Base-by-base conservation (phyloP, 30 jellyfish, hydroid and myxozoan species). In the Pelagia noctiluca region DNA sequence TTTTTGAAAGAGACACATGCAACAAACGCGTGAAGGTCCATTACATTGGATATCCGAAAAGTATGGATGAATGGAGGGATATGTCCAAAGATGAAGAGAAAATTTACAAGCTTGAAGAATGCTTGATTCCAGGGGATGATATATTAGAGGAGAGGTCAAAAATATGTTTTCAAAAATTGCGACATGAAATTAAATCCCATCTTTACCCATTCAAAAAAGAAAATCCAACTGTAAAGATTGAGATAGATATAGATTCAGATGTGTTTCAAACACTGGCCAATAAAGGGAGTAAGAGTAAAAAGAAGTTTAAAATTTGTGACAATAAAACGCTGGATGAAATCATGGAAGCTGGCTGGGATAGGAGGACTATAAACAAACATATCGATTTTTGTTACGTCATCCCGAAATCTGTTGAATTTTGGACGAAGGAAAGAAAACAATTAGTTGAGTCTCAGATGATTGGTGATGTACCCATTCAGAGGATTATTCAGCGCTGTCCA, bases 341-440 rank as follows among this genome's bases (percentile, higher is more conserved):
- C 24, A 18, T 63, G 26, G 70, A 42, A 30, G 63, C 26, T 32
- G 81, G 33, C 38, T 63, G 75, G 75, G 75, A 63, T n/a, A 18
- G 29, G 23, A 37, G 75, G 49, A 63, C 7, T 63, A 24, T 18
- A 22, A 63, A 63, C 31, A 25, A 18, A 18, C 50, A 63, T 4
- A 30, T 25, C 19, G 50, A 63, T 13, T 63, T 63, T 63, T 63
- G 35, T 18, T 63, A 63, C 29, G 75, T 63, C 22, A 63, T 16
- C 16, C 75, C 24, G 26, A 33, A 60, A 32, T 35, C 54, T 61
- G 21, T 31, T n/a, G 19, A 63, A 19, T n/a, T 53, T 34, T 16
- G 30, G 71, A n/a, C n/a, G n/a, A n/a, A n/a, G n/a, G n/a, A n/a
- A n/a, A n/a, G n/a, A n/a, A n/a, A n/a, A n/a, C n/a, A n/a, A n/a